Percentiles rank a stretch among this genome's conserved stretches.
Conservation (phyloP, 2,888 invertebrate species). For the Elegia similella region DNA sequence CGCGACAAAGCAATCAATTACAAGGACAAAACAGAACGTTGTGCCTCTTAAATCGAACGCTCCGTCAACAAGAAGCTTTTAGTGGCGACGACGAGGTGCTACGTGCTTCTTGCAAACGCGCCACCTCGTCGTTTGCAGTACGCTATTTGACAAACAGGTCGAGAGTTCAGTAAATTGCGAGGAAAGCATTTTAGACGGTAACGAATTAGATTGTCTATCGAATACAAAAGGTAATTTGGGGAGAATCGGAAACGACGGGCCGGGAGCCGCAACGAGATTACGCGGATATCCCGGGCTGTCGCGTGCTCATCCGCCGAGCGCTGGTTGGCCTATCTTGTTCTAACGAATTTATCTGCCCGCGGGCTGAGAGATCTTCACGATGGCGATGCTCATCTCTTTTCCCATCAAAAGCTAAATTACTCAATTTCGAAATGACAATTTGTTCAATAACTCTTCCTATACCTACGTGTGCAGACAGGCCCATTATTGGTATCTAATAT, state of each 20-base stretch:
- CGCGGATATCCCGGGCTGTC: slow-evolving; percentile 60
- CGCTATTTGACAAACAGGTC: slow-evolving; percentile 49
- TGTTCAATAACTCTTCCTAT: neutral
- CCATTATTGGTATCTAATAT: no score
- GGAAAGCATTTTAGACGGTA: slow-evolving; percentile 58
- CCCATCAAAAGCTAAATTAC: slow-evolving; percentile 63
- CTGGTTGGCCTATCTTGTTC: slow-evolving; percentile 63
- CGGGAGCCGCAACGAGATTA: slow-evolving; percentile 76
- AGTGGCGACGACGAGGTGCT: slow-evolving; percentile 61
- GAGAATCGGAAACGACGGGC: slow-evolving; percentile 66
- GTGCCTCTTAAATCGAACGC: slow-evolving; percentile 73
- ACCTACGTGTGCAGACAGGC: no score
- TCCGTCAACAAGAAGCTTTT: slow-evolving; percentile 80
- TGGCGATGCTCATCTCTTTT: slow-evolving; percentile 65
- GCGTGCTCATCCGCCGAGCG: slow-evolving; percentile 49
- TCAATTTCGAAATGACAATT: slow-evolving; percentile 45
- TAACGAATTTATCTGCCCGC: slow-evolving; percentile 81
- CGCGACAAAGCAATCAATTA: slow-evolving; percentile 82
- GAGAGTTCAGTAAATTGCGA: slow-evolving; percentile 46
- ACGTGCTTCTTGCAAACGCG: slow-evolving; percentile 55
- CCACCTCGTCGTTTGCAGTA: slow-evolving; percentile 48
- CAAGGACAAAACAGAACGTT: slow-evolving; percentile 72
- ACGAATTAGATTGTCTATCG: slow-evolving; percentile 72
- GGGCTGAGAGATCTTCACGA: slow-evolving; percentile 63
- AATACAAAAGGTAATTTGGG: slow-evolving; percentile 71